Conservation (phyloP, 1,140 invertebrate genomes). For the Helicoverpa armigera region DNA sequence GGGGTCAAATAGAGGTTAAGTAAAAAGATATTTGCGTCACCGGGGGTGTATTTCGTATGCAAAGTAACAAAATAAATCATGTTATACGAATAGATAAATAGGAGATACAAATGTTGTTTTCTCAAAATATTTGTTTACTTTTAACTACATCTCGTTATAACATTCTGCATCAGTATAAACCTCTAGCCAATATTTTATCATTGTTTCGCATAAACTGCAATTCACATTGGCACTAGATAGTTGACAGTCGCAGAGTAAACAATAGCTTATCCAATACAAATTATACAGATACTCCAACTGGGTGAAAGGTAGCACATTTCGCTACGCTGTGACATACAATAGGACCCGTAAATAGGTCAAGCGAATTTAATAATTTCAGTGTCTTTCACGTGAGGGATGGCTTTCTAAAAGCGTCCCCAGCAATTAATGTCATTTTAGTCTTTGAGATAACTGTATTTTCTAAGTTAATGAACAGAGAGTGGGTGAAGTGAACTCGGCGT, state of each 20-base stretch:
- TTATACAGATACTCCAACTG: conserved; percentile 12
- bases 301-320: conserved; percentile 21
- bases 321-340: conserved; percentile 20
- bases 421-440: conserved; percentile 58
- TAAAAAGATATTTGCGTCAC: not conserved
- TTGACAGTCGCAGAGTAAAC: not conserved
- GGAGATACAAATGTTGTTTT: too few species aligned
- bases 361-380: conserved; percentile 61
- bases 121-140: too few species aligned
- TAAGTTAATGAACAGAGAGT: conserved; percentile 30
- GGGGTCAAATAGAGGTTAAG: not conserved
- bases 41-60: not conserved
- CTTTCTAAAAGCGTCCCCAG: conserved; percentile 51
- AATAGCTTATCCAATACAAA: conserved; percentile 16
- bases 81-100: too few species aligned
- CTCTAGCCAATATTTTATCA: not conserved
- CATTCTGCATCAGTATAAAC: not conserved
- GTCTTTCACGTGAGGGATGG: conserved; percentile 56
- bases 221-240: not conserved
- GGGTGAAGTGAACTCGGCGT: conserved; percentile 8
- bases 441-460: conserved; percentile 43
- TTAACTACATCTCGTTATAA: too few species aligned
- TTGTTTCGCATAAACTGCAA: not conserved
- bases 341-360: conserved; percentile 55
- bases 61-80: too few species aligned